Evolutionary conservation across 2,113 vertebrate species (phyloP).

Genomic region (Neomonachus schauinslandi): DNA sequence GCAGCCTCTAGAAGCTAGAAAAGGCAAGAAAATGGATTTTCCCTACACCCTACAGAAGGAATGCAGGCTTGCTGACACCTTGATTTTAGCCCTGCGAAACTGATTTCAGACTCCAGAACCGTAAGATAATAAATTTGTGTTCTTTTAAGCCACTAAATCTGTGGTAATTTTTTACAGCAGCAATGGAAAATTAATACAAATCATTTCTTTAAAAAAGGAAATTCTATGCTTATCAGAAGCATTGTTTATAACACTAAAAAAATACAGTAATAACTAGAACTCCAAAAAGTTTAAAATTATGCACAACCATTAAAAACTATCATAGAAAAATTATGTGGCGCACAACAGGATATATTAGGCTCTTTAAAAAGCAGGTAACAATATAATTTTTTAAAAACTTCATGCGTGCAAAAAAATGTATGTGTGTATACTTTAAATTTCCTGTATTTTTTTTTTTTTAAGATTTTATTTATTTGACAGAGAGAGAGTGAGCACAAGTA

Average conservation of each 20-base stretch:
- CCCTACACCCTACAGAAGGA: background rate
- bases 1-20: background rate
- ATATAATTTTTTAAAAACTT: background rate
- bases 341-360: background rate
- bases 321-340: background rate
- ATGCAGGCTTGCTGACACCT: background rate
- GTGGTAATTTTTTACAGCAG: background rate
- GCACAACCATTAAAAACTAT: background rate
- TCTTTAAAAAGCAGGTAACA: background rate
- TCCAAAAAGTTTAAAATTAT: background rate
- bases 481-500: too few relatives aligned
- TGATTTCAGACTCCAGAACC: background rate
- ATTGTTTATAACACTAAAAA: conserved; percentile 33
- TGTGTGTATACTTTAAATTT: too few relatives aligned
- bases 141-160: background rate
- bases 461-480: too few relatives aligned
- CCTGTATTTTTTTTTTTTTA: too few relatives aligned
- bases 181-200: conserved; percentile 6
- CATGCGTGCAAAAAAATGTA: background rate
- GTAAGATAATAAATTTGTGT: background rate
- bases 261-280: background rate
- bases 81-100: background rate
- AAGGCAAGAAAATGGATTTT: background rate
- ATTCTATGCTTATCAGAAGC: background rate
- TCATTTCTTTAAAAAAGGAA: background rate